Evolutionary conservation across 2,797 vertebrate genomes (phyloP).

Genomic region (Urosaurus nigricauda): DNA sequence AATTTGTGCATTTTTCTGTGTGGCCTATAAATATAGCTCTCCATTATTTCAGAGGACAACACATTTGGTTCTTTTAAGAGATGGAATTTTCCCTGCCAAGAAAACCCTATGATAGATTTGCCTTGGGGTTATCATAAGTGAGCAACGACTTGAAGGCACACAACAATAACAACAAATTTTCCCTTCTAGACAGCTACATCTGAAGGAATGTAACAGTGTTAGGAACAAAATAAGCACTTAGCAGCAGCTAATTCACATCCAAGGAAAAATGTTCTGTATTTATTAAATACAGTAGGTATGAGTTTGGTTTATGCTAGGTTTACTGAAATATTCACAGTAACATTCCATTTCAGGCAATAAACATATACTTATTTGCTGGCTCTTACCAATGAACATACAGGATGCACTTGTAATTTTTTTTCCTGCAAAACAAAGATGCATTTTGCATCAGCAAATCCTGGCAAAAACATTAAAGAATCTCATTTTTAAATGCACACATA

Average conservation of each 20-base stretch:
- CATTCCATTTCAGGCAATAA: conserved; percentile 10
- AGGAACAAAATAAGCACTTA: conserved; percentile 15
- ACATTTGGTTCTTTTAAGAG: too few relatives aligned
- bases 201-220: not conserved
- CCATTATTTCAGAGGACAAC: not conserved
- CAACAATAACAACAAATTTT: not conserved
- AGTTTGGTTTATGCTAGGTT: not conserved
- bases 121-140: too few relatives aligned
- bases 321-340: not conserved
- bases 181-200: not conserved
- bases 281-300: not conserved
- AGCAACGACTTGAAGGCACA: too few relatives aligned
- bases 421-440: not conserved
- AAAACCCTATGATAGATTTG: too few relatives aligned
- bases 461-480: not conserved
- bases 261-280: not conserved
- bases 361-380: not conserved
- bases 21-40: not conserved
- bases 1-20: not conserved
- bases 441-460: not conserved
- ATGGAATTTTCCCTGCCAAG: too few relatives aligned
- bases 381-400: not conserved
- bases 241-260: not conserved
- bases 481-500: not conserved
- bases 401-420: not conserved